Percentiles rank a stretch among this genome's conserved stretches.
Evolutionary conservation across 2,113 vertebrate species (phyloP).

Genomic region (Ammodytes dubius): DNA sequence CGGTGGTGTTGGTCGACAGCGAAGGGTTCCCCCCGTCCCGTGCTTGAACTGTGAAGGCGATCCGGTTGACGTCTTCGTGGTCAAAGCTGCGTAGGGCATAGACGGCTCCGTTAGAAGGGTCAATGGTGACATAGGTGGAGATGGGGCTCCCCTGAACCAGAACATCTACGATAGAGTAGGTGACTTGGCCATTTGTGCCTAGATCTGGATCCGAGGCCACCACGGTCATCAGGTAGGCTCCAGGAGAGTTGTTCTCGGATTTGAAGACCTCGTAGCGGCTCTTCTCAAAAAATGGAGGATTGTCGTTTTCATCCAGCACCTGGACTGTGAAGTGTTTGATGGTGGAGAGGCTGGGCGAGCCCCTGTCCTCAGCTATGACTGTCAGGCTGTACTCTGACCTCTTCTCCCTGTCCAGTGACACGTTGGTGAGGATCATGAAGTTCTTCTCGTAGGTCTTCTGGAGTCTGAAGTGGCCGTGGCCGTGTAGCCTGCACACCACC

Average conservation of each 20-base stretch:
- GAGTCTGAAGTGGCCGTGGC: slow-evolving; percentile 96
- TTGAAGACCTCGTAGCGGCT: slow-evolving; percentile 94
- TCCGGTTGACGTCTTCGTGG: slow-evolving; percentile 93
- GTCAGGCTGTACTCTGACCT: slow-evolving; percentile 96
- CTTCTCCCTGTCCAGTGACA: slow-evolving; percentile 94
- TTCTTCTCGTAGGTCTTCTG: slow-evolving; percentile 97
- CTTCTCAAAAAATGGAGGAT: slow-evolving; percentile 94
- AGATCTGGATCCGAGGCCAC: slow-evolving; percentile 94
- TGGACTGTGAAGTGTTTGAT: slow-evolving; percentile 97
- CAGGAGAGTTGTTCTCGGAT: slow-evolving; percentile 96
- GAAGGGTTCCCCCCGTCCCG: slow-evolving; percentile 89
- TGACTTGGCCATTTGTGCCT: slow-evolving; percentile 95
- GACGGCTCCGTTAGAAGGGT: slow-evolving; percentile 94
- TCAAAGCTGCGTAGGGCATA: slow-evolving; percentile 95
- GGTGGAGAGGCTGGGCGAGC: slow-evolving; percentile 93
- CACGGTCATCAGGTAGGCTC: slow-evolving; percentile 93
- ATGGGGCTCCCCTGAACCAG: slow-evolving; percentile 89
- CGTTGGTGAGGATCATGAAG: slow-evolving; percentile 96
- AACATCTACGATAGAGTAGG: slow-evolving; percentile 92
- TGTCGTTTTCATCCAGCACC: slow-evolving; percentile 96
- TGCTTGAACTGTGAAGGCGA: slow-evolving; percentile 92
- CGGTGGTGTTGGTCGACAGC: slow-evolving; percentile 89
- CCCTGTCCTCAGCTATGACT: slow-evolving; percentile 94
- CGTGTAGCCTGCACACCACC: slow-evolving; percentile 92
- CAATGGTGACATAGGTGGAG: slow-evolving; percentile 95